Conservation (phyloP, 2,888 invertebrate species). For the Trichacis sp. region DNA sequence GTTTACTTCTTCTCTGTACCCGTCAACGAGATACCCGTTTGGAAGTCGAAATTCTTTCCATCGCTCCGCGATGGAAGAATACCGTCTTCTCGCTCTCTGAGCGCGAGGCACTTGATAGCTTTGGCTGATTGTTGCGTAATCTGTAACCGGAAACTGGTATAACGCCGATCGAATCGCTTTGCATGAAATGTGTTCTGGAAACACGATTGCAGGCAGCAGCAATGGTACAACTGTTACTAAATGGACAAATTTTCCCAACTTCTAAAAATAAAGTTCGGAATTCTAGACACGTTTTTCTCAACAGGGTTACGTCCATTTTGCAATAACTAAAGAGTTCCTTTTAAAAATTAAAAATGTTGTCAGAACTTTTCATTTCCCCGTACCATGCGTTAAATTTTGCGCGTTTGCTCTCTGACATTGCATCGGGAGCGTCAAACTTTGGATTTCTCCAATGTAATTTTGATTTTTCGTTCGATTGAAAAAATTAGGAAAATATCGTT, state of each 20-base stretch:
- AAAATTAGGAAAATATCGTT: conserved; percentile 40
- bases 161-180: too few species aligned
- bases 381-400: conserved; percentile 27
- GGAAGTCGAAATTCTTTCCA: not conserved
- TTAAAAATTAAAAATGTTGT: conserved; percentile 36
- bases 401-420: too few species aligned
- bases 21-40: not conserved
- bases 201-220: too few species aligned
- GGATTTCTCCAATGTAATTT: conserved; percentile 35
- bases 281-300: conserved; percentile 35
- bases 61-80: not conserved
- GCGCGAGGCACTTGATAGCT: too few species aligned
- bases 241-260: conserved; percentile 37
- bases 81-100: conserved; percentile 17
- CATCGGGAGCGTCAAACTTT: conserved; percentile 21
- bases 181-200: too few species aligned
- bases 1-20: not conserved
- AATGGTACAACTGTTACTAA: conserved; percentile 36
- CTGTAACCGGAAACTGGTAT: too few species aligned
- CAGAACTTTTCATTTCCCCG: not conserved
- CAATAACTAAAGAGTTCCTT: conserved; percentile 44
- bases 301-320: conserved; percentile 41
- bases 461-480: conserved; percentile 42
- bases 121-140: too few species aligned
- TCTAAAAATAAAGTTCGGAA: conserved; percentile 41